These are phyloP conservation scores for Tenthredo mesomela DNA, from an alignment of 2,888 invertebrate species.

Conservation along the genomic window DNA sequence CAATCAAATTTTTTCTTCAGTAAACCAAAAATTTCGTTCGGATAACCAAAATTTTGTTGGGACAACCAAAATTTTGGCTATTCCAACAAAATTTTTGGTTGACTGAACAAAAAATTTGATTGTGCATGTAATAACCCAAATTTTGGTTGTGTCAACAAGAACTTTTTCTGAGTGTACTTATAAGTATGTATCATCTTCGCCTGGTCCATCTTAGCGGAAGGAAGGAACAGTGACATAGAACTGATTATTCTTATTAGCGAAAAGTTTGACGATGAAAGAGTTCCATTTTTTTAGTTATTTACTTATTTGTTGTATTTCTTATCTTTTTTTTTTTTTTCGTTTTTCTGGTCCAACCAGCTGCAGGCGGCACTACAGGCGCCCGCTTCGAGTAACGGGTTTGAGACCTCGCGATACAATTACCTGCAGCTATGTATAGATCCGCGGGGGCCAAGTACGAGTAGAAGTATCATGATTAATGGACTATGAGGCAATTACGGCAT, in stretches of 20 bases:
- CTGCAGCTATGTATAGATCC: constrained; percentile 47
- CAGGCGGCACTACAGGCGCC: constrained; percentile 9
- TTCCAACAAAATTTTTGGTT: too few species aligned
- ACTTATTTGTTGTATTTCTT: background rate
- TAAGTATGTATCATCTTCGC: background rate
- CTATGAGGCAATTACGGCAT: constrained; percentile 69
- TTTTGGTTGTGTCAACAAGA: too few species aligned
- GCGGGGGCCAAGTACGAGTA: constrained; percentile 49
- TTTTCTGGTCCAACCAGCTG: constrained; percentile 13
- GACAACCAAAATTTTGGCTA: too few species aligned
- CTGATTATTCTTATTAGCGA: background rate
- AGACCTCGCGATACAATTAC: constrained; percentile 50
- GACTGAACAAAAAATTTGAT: too few species aligned
- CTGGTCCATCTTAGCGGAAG: background rate
- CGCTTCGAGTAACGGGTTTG: constrained; percentile 45
- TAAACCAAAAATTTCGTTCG: too few species aligned
- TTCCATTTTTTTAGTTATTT: background rate
- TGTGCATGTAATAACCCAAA: too few species aligned
- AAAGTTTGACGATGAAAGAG: background rate
- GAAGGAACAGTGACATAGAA: background rate
- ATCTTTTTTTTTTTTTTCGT: background rate
- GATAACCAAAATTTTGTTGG: too few species aligned
- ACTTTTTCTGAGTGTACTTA: too few species aligned
- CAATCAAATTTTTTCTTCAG: too few species aligned
- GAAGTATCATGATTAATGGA: constrained; percentile 71